These are phyloP conservation scores for Dinoponera quadriceps DNA, from an alignment of 1,140 invertebrate species.

Conservation along the genomic window DNA sequence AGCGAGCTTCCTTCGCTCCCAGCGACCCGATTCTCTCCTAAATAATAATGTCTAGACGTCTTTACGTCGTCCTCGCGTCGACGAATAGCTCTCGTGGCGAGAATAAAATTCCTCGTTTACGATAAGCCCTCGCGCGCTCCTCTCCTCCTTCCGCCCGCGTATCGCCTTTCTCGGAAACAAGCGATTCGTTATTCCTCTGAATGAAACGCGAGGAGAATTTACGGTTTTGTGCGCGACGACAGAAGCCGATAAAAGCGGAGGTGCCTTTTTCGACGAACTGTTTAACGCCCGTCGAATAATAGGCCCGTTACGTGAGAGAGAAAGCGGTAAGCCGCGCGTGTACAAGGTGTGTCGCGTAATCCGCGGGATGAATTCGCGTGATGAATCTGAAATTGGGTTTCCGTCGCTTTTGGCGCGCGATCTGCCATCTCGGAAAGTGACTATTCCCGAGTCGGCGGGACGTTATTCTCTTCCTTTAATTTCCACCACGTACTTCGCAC, in stretches of 20 bases:
- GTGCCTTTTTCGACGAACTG: slow-evolving; percentile 65
- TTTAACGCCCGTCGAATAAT: slow-evolving; percentile 52
- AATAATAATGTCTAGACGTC: slow-evolving; percentile 58
- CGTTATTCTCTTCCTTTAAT: background rate
- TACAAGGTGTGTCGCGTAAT: slow-evolving; percentile 1
- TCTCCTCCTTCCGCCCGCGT: background rate
- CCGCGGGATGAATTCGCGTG: background rate
- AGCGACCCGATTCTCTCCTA: slow-evolving; percentile 33
- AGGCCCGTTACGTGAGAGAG: background rate
- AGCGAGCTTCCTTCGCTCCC: slow-evolving; percentile 23
- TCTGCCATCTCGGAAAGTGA: background rate
- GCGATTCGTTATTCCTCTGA: slow-evolving; percentile 66
- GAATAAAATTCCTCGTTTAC: slow-evolving; percentile 57
- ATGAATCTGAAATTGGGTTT: background rate
- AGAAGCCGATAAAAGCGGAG: slow-evolving; percentile 61
- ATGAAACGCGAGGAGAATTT: slow-evolving; percentile 66
- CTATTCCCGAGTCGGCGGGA: background rate
- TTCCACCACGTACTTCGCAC: background rate
- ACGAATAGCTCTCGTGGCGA: slow-evolving; percentile 53
- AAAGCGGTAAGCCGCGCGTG: background rate
- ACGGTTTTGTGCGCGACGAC: slow-evolving; percentile 67
- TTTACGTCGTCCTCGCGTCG: slow-evolving; percentile 45
- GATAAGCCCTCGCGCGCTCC: slow-evolving; percentile 50
- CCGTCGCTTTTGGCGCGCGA: background rate
- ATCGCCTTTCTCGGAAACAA: slow-evolving; percentile 53